Evolutionary conservation across 2,888 invertebrate species (phyloP).

Genomic region (Quadriops clusia): DNA sequence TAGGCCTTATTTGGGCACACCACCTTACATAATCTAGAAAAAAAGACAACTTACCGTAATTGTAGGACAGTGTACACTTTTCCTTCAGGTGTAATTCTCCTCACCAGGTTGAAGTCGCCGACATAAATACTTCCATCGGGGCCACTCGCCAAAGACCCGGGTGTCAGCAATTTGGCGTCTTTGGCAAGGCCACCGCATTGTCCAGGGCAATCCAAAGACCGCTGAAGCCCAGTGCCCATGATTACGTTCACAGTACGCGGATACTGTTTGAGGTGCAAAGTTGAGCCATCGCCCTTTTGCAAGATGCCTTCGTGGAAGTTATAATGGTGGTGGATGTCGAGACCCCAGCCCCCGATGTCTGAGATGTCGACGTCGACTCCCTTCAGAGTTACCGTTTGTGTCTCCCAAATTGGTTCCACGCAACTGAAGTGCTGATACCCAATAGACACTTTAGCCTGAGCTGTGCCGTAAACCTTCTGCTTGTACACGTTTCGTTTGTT

Average conservation of each 20-base stretch:
- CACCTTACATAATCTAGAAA: too few species aligned
- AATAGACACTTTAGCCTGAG: slow-evolving; percentile 77
- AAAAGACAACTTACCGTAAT: slow-evolving; percentile 63
- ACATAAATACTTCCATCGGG: slow-evolving; percentile 95
- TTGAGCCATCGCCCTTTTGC: slow-evolving; percentile 92
- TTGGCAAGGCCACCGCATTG: slow-evolving; percentile 77
- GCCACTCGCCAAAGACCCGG: slow-evolving; percentile 87
- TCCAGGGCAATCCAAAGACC: slow-evolving; percentile 76
- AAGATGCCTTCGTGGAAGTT: slow-evolving; percentile 97
- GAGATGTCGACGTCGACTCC: slow-evolving; percentile 95
- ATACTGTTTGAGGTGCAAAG: slow-evolving; percentile 86
- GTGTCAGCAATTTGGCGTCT: slow-evolving; percentile 78
- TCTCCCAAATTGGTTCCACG: slow-evolving; percentile 83
- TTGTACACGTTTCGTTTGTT: slow-evolving; percentile 95
- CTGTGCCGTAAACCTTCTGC: slow-evolving; percentile 86
- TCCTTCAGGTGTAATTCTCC: slow-evolving; percentile 82
- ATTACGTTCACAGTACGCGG: slow-evolving; percentile 82
- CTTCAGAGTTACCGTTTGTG: slow-evolving; percentile 84
- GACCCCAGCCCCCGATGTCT: slow-evolving; percentile 94
- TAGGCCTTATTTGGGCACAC: too few species aligned
- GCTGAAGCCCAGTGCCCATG: slow-evolving; percentile 83
- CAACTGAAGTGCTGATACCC: slow-evolving; percentile 92
- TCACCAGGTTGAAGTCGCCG: slow-evolving; percentile 91
- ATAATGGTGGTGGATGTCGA: slow-evolving; percentile 96
- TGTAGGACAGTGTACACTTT: slow-evolving; percentile 80